A percentile compares a stretch with the other conserved stretches of the same genome.
These are phyloP conservation scores for Aphidius ervi DNA, from an alignment of 1,140 invertebrate species.

Conservation along the genomic window DNA sequence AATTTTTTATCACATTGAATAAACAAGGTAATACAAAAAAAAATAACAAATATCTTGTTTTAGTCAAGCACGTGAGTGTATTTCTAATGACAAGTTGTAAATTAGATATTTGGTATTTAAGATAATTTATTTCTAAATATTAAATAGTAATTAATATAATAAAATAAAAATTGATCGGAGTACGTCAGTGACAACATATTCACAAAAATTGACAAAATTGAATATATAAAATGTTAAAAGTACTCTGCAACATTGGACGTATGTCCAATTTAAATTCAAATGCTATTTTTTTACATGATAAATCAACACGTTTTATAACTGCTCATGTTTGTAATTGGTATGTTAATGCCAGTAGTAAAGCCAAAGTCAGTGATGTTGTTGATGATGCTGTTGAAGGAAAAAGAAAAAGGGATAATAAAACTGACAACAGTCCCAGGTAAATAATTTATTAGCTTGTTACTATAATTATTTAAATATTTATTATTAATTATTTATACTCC, in stretches of 20 bases:
- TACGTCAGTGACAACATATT: conserved; percentile 55
- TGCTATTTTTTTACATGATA: neutral
- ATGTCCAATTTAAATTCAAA: no score
- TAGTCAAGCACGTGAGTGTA: no score
- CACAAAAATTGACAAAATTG: conserved; percentile 37
- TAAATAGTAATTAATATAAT: neutral
- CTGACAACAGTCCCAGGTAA: neutral
- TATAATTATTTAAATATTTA: no score
- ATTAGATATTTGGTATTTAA: no score
- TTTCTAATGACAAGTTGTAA: no score
- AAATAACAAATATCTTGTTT: no score
- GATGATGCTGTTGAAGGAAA: conserved; percentile 26
- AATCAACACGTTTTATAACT: conserved; percentile 5
- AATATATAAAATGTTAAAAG: conserved; percentile 15
- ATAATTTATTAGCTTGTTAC: no score
- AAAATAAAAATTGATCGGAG: conserved; percentile 51
- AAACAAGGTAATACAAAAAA: no score
- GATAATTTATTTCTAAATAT: no score
- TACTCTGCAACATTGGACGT: neutral
- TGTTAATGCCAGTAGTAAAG: conserved; percentile 25
- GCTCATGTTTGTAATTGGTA: conserved; percentile 30
- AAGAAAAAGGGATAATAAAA: conserved; percentile 19
- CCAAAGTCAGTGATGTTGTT: conserved; percentile 6
- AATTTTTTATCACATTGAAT: no score
- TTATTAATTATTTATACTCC: neutral